Base-by-base conservation (phyloP, 2,797 vertebrate species). In the Phalloptychus januarius region DNA sequence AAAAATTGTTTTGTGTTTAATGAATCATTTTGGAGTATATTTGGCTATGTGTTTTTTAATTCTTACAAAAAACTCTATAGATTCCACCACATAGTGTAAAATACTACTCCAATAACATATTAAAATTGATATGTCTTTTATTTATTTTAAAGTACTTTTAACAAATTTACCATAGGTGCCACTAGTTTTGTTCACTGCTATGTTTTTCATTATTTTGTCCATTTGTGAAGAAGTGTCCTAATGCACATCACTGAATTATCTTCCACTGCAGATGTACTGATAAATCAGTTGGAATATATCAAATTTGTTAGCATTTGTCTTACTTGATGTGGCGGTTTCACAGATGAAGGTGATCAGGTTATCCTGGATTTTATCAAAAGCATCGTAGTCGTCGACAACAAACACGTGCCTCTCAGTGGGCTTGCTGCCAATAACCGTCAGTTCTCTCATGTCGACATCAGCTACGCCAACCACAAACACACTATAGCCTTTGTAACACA, bases 271-370 rank as follows among this genome's bases (percentile, higher is more conserved):
- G 74, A 6, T 80, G 58, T 48, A 67, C 67, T 56, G 48, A 77
- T 63, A 31, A 78, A 72, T 46, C 58, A 52, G 6, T 28, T 52
- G 4, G 42, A 13, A 50, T 58, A 42, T 7, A 7, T 40, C 13
- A n/a, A 20, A 28, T n/a, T n/a, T 42, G 52, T 40, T 10, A 42
- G 72, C 61, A 2, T 71, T 15, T 45, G 75, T 40, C 97, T 91
- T 96, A 99, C 98, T 97, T 91, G 98, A 99, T 83, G 98, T 99
- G 92, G 98, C 98, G 6, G 98, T 99, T 96, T 99, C 98, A 86
- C 98, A 99, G 89, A 99, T 97, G 93, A 99, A 99, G 4, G 98
- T 99, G 94, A 99, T 97, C 15, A 99, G 96, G 91, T 99, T 98
- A 89, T 99, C 98, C 87, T 99, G 97, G 86, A 99, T 99, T 95